phyloP scores from a whole-genome alignment of 2,797 vertebrate species.

The Manis crassicaudata region DNA sequence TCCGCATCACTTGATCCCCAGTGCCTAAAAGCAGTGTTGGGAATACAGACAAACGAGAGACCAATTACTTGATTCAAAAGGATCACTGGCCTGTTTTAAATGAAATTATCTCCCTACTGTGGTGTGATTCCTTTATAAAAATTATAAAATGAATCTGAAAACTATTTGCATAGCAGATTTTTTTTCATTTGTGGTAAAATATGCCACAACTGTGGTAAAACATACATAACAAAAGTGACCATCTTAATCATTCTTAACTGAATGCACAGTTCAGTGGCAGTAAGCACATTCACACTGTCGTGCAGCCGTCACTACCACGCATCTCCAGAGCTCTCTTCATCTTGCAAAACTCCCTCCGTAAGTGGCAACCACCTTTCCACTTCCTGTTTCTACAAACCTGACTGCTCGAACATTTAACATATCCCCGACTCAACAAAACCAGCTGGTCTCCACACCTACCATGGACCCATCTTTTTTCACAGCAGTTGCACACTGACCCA shows the following conservation, averaged over 20 bases:
- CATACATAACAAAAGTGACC: not conserved
- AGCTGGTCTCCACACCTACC: constrained; percentile 82
- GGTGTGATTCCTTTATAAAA: not conserved
- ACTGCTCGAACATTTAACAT: not conserved
- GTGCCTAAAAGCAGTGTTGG: not conserved
- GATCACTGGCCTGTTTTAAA: not conserved
- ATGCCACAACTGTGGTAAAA: not conserved
- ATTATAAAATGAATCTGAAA: not conserved
- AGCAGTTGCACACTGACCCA: constrained; percentile 59
- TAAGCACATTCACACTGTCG: not conserved
- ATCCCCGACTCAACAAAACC: not conserved
- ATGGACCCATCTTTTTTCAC: constrained; percentile 80
- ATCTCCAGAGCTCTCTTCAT: not conserved
- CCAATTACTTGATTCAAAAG: not conserved
- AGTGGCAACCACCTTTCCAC: not conserved
- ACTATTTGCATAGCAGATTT: not conserved
- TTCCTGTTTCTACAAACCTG: not conserved
- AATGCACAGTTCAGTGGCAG: not conserved
- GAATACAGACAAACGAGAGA: not conserved
- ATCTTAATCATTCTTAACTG: not conserved
- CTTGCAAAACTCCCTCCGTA: not conserved
- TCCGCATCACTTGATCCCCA: not conserved
- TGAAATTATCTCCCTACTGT: not conserved
- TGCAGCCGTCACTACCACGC: not conserved
- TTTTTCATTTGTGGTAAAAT: not conserved